Base-by-base conservation (phyloP, 2,888 invertebrate genomes). In the Osmoderma eremita region DNA sequence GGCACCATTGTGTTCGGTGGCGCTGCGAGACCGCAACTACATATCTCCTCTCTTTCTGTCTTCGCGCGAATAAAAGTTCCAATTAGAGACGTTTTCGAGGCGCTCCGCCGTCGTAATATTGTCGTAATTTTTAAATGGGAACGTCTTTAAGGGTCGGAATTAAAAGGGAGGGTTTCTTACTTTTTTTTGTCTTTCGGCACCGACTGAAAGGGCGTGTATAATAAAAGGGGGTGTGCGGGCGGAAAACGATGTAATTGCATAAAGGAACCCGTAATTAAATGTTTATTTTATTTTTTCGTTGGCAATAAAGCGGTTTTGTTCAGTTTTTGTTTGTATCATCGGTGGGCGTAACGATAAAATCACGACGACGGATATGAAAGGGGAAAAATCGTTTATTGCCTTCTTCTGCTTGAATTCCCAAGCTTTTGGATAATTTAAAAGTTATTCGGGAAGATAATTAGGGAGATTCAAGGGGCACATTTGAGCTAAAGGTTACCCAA, bases 71-170 rank as follows among this genome's bases (percentile, higher is more conserved):
- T 58, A 58, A 58, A 58, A 58, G 45, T 58, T 58, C 58, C 58
- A 58, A 58, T 58, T 58, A 58, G 58, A 42, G 58, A 58, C 45
- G 42, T 54, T 56, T 58, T 42, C 58, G 24, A 24, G 58, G 58
- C 58, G 42, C 13, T 24, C 58, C 15, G 58, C 30, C 42, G 58
- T 58, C 58, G 58, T 58, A 58, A 58, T 58, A 58, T 58, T 58
- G 58, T 58, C 58, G 58, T 58, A 58, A 58, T 58, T 42, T 58
- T 58, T 58, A 58, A 42, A 58, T 42, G 58, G 18, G 42, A 30
- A 22, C 30, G 42, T 42, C 39, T 58, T 58, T 53, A 58, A 58
- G 30, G 15, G 42, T 15, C 58, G 58, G 58, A 42, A 58, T 58
- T 45, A 58, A 42, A 42, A 13, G 22, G 10, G 30, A 24, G 45